Base-by-base conservation (phyloP, 2,888 invertebrate genomes). In the Pocota personata region DNA sequence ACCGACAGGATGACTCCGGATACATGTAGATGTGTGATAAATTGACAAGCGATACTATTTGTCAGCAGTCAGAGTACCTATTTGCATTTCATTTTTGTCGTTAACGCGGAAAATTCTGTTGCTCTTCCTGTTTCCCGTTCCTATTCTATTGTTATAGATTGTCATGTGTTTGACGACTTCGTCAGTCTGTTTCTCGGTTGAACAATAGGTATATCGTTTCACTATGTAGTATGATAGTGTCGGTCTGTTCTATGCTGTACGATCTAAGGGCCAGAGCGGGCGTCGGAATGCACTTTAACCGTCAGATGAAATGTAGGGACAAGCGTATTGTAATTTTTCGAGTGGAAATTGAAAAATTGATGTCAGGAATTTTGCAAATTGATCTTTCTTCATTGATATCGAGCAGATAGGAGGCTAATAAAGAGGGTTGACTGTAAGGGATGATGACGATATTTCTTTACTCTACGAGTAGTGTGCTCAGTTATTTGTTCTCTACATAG, bases 41-140 rank as follows among this genome's bases (percentile, higher is more conserved):
- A 92, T 91, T 92, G 92, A 91, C 91, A 92, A 89, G 90, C 90
- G 90, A 90, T 91, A 90, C 91, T 90, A 90, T 92, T 92, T 92
- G 91, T 91, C 92, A 91, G 92, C 90, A 91, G 90, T 91, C 91
- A 91, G 90, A 90, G 89, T 89, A 40, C 40, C 40, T 40, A 90
- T 90, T 91, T 91, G 90, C 90, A 90, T 91, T 91, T 91, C 90
- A 90, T 91, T 89, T 82, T 87, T 64, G 50, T 21, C 75, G 79
- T 84, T 84, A 79, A 79, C 84, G 79, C 69, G 69, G 32, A 71
- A 62, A 66, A 75, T 62, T 32, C 57, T 55, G 37, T 58, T 76
- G 40, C 32, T 35, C 43, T 37, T 37, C 24, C 69, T 79, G 62
- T 58, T 66, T 60, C 40, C 67, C 40, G 10, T 32, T 40, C 12